Evolutionary conservation across 2,113 vertebrate genomes (phyloP).

Genomic region (Megalops atlanticus): DNA sequence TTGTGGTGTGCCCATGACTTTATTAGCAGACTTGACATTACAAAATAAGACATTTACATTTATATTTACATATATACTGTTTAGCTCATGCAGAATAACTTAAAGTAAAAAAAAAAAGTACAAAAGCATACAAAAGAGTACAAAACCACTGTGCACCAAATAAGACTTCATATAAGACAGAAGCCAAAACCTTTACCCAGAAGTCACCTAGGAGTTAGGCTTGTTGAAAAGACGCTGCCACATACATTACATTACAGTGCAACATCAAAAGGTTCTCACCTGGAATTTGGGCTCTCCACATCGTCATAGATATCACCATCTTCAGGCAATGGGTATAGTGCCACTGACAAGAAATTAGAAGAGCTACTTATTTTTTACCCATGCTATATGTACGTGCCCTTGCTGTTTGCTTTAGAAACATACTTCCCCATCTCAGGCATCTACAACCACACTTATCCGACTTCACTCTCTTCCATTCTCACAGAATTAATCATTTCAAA

Average conservation of each 20-base stretch:
- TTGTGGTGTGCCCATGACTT: no score
- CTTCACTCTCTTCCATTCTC: not conserved
- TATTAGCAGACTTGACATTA: no score
- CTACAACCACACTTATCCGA: not conserved
- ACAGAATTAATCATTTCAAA: not conserved
- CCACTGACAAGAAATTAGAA: constrained; percentile 58
- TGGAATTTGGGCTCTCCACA: constrained; percentile 70
- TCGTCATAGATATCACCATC: constrained; percentile 87
- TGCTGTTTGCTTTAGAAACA: not conserved
- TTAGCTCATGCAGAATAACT: no score
- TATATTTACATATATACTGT: no score
- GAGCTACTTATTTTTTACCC: not conserved
- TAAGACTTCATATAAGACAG: no score
- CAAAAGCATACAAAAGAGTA: no score
- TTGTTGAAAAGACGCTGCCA: not conserved
- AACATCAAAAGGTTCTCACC: constrained; percentile 60
- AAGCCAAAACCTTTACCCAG: no score
- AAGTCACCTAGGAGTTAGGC: no score
- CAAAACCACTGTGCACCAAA: no score
- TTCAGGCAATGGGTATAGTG: constrained; percentile 70
- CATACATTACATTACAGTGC: not conserved
- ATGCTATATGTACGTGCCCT: not conserved
- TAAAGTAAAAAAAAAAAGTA: no score
- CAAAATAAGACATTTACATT: no score
- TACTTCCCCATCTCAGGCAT: not conserved